Conservation (phyloP, 2,113 vertebrate genomes). For the Phasianus colchicus region DNA sequence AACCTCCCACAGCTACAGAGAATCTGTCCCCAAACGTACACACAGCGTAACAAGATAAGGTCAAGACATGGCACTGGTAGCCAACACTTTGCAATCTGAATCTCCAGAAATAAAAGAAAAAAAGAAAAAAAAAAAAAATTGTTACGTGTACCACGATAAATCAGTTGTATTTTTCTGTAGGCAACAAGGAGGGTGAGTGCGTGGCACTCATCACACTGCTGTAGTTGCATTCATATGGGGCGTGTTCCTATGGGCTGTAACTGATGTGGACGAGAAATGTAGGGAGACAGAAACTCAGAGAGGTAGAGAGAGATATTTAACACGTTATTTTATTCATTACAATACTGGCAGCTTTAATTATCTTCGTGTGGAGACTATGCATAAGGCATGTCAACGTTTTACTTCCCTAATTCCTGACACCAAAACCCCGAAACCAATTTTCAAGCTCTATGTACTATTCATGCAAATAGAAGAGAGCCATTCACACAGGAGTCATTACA, state of each 20-base stretch:
- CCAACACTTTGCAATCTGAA: not conserved
- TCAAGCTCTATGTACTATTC: conserved; percentile 39
- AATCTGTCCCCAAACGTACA: conserved; percentile 12
- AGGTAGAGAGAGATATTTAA: not conserved
- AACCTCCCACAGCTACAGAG: conserved; percentile 14
- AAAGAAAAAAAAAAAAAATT: not conserved
- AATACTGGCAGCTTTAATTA: conserved; percentile 35
- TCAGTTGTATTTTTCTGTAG: not conserved
- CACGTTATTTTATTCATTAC: conserved; percentile 13
- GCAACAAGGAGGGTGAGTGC: not conserved
- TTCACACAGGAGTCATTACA: conserved; percentile 45
- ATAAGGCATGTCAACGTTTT: conserved; percentile 33
- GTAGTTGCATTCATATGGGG: not conserved
- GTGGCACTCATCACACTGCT: not conserved
- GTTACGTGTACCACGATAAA: not conserved
- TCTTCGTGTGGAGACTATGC: conserved; percentile 34
- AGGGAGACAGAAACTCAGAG: not conserved
- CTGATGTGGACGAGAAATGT: not conserved
- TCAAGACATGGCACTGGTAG: not conserved
- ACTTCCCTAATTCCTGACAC: conserved; percentile 51
- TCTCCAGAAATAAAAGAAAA: not conserved
- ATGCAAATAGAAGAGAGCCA: conserved; percentile 55
- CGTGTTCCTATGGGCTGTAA: not conserved
- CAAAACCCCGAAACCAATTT: conserved; percentile 57
- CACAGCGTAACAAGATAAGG: conserved; percentile 16